A percentile compares a stretch with the other conserved stretches of the same genome.
Evolutionary conservation across 2,888 invertebrate species (phyloP).

Genomic region (Pyralis farinalis): DNA sequence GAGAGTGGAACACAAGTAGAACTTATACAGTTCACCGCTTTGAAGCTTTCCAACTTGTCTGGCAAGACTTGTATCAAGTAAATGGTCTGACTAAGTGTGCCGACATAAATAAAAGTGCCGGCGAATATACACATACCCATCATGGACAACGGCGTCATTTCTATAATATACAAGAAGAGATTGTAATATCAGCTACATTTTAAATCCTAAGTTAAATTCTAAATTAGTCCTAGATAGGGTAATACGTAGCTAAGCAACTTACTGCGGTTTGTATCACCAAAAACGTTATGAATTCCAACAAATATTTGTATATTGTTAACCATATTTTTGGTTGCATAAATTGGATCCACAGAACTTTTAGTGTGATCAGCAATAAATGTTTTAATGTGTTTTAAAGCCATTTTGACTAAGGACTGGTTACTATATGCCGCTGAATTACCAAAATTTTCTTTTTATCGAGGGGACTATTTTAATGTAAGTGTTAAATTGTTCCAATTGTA

Average conservation of each 20-base stretch:
- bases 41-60: conserved; percentile 42
- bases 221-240: too few relatives aligned
- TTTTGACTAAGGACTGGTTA: neutral
- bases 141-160: conserved; percentile 25
- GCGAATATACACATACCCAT: conserved; percentile 29
- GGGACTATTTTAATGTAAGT: too few relatives aligned
- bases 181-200: conserved; percentile 9
- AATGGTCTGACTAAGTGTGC: conserved; percentile 42
- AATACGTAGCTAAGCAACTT: conserved; percentile 21
- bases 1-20: conserved; percentile 47
- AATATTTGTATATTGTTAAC: conserved; percentile 38
- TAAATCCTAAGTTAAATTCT: too few relatives aligned
- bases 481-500: too few relatives aligned
- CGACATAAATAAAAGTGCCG: conserved; percentile 45
- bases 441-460: too few relatives aligned
- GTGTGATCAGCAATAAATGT: conserved; percentile 12
- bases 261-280: conserved; percentile 38
- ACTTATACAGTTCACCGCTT: conserved; percentile 48
- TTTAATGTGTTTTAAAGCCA: conserved; percentile 2
- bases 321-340: conserved; percentile 38
- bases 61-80: conserved; percentile 44
- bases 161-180: conserved; percentile 18
- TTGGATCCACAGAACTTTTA: conserved; percentile 29
- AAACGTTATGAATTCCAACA: conserved; percentile 47
- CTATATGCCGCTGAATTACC: too few relatives aligned